Evolutionary conservation across 1,140 invertebrate genomes (phyloP).

Genomic region (Zophobas atratus): DNA sequence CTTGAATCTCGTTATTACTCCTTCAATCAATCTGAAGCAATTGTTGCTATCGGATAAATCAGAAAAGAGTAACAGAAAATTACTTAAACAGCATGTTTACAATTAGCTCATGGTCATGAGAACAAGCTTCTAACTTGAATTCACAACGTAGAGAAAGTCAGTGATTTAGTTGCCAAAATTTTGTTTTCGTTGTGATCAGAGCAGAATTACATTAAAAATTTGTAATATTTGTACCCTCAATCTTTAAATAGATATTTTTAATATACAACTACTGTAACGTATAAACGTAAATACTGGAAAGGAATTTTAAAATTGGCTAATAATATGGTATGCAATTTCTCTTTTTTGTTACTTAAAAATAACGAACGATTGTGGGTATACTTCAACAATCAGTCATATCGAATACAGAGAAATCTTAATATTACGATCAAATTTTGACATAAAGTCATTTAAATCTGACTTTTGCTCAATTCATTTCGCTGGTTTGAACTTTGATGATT

Average conservation of each 20-base stretch:
- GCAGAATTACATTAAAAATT: too few species aligned
- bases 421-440: too few species aligned
- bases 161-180: background rate
- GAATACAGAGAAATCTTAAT: too few species aligned
- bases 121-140: slow-evolving; percentile 13
- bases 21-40: slow-evolving; percentile 5
- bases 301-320: slow-evolving; percentile 33
- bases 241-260: too few species aligned
- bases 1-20: background rate
- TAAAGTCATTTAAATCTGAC: too few species aligned
- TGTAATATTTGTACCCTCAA: too few species aligned
- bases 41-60: slow-evolving; percentile 9
- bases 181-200: too few species aligned
- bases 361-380: background rate
- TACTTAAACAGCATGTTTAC: slow-evolving; percentile 8
- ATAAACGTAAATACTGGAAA: background rate
- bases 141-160: slow-evolving; percentile 21
- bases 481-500: too few species aligned
- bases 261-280: too few species aligned
- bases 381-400: too few species aligned
- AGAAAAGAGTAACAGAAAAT: slow-evolving; percentile 25
- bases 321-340: slow-evolving; percentile 19
- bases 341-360: slow-evolving; percentile 14
- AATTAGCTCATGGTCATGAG: slow-evolving; percentile 36
- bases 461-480: too few species aligned